These are phyloP conservation scores for Choloepus didactylus DNA, from an alignment of 2,797 vertebrate genomes.

Conservation along the genomic window DNA sequence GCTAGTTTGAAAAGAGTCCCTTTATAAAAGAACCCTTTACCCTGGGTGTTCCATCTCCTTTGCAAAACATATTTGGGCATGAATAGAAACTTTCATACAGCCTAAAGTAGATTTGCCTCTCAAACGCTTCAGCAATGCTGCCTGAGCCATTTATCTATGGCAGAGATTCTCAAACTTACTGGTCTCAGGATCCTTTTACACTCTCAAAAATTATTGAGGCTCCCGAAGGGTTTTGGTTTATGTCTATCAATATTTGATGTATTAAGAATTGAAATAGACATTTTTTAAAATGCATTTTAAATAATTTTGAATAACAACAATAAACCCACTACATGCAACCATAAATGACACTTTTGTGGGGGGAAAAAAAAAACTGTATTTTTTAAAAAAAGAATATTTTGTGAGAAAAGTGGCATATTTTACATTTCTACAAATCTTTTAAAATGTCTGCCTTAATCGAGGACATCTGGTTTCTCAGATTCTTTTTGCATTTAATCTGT, in stretches of 20 bases:
- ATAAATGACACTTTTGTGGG: background rate
- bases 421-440: background rate
- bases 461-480: background rate
- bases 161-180: background rate
- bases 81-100: background rate
- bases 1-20: background rate
- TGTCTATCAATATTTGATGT: background rate
- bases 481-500: background rate
- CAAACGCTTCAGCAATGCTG: background rate
- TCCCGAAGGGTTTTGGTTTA: background rate
- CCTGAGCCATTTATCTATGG: background rate
- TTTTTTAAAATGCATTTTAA: background rate
- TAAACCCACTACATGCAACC: background rate
- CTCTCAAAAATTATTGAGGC: background rate
- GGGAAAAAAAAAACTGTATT: background rate
- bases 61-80: background rate
- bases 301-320: constrained; percentile 7
- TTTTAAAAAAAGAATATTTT: constrained; percentile 19
- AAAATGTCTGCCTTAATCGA: background rate
- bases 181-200: background rate
- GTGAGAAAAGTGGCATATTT: background rate
- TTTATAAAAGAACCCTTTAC: background rate
- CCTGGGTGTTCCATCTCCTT: background rate
- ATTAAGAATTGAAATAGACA: background rate
- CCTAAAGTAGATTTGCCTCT: background rate